phyloP scores from a whole-genome alignment of 2,113 vertebrate genomes.

The Corythaixoides concolor region DNA sequence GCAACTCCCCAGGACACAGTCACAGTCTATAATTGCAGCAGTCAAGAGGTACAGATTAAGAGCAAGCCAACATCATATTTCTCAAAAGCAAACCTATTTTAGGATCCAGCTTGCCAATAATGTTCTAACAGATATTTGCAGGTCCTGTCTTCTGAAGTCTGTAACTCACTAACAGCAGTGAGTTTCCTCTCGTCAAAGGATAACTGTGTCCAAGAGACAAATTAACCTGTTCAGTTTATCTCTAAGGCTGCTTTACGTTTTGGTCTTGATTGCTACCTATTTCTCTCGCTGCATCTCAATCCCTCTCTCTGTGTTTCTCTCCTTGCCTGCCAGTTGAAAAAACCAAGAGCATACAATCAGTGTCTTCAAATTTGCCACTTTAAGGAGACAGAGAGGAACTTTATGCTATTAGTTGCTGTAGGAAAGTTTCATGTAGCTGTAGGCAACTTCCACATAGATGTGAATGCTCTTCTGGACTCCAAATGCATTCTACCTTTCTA shows the following conservation, averaged over 20 bases:
- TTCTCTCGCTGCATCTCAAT: not conserved
- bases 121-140: not conserved
- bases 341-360: not conserved
- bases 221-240: not conserved
- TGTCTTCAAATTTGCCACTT: not conserved
- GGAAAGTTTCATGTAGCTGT: not conserved
- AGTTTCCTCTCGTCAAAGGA: slow-evolving; percentile 1
- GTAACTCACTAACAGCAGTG: not conserved
- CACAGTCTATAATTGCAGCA: not conserved
- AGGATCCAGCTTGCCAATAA: not conserved
- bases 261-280: not conserved
- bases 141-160: not conserved
- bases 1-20: not conserved
- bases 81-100: not conserved
- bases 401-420: not conserved
- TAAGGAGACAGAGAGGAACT: not conserved
- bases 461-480: not conserved
- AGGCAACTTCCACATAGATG: not conserved
- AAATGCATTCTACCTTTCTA: not conserved
- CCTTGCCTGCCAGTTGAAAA: not conserved
- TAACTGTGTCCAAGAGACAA: not conserved
- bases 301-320: not conserved
- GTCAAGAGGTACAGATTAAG: not conserved
- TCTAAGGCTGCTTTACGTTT: not conserved
- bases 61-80: not conserved